Evolutionary conservation across 2,888 invertebrate species (phyloP), one percentile per base, ranked within the genome.

Genomic region (Tiphia femorata): DNA sequence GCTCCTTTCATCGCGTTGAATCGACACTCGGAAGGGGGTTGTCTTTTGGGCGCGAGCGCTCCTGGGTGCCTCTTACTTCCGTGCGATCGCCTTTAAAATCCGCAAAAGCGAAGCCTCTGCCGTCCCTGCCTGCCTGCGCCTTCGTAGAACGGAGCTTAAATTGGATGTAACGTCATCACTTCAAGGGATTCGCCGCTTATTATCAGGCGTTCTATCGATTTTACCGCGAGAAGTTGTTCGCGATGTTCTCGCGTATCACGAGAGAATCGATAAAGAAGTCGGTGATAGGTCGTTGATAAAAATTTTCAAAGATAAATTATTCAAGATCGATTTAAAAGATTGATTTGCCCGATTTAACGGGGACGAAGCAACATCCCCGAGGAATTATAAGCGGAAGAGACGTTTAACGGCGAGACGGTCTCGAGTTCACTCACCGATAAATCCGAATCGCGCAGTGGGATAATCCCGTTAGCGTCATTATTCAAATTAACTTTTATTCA

Each of bases 121-220:
- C 38, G 51, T 53, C 35, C 43, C 23, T 12, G 14, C 42, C 16
- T 20, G 29, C 17, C 17, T 10, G 25, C 27, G 41, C 54, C 14
- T 30, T 27, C 19, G 49, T 12, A 29, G 58, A 37, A 48, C 30
- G 42, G 41, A 42, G 30, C 47, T 62, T 41, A 71, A 72, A 72
- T 71, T 64, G 63, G 69, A 73, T 64, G 63, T 64, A 69, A 59
- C 67, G 55, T 64, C 62, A 67, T 64, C 67, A 72, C 64, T 73
- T 73, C 48, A 67, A 47, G 57, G 73, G 62, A 71, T 73, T 72
- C 72, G 48, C 37, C 47, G 58, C 63, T 65, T 69, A 64, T 67
- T 72, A 65, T 64, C 67, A 67, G 64, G 59, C 49, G 56, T 49
- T 44, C 58, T 73, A 71, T 69, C 52, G 69, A 71, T 69, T 62